A percentile compares a stretch with the other conserved stretches of the same genome.
phyloP scores from a whole-genome alignment of 2,113 vertebrate genomes.

The Halcyon senegalensis region DNA sequence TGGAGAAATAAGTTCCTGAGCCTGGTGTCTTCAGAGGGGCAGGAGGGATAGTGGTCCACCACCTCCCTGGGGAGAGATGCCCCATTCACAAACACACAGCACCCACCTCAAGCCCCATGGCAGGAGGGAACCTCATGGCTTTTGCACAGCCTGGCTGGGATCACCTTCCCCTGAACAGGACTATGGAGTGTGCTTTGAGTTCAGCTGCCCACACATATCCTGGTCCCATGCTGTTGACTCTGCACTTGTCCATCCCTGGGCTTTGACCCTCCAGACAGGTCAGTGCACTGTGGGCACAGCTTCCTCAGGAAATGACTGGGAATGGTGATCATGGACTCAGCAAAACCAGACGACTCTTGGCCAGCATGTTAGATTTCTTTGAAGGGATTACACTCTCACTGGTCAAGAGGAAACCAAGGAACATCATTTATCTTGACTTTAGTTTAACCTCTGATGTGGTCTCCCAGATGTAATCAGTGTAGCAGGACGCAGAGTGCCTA shows the following conservation, averaged over 20 bases:
- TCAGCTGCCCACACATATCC: neutral
- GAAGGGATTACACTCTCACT: neutral
- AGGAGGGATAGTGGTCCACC: neutral
- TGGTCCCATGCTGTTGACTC: too few species aligned
- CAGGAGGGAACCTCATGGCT: neutral
- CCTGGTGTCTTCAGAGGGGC: neutral
- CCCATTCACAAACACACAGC: neutral
- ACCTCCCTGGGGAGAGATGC: fast-evolving
- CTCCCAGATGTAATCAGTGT: neutral
- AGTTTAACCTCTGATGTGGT: fast-evolving
- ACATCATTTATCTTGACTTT: fast-evolving
- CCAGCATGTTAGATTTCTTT: fast-evolving
- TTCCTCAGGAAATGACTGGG: neutral
- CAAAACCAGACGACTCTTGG: fast-evolving
- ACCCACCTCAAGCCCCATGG: neutral
- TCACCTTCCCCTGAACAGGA: neutral
- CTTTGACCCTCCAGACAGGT: neutral
- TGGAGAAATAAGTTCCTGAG: neutral
- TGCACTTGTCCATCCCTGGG: too few species aligned
- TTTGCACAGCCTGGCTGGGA: neutral
- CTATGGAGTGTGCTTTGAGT: too few species aligned
- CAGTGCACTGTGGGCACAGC: fast-evolving
- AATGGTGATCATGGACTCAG: neutral
- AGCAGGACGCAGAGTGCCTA: too few species aligned
- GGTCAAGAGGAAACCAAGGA: too few species aligned